These are phyloP conservation scores for Microtus californicus DNA, from an alignment of 2,797 vertebrate genomes.

Conservation along the genomic window DNA sequence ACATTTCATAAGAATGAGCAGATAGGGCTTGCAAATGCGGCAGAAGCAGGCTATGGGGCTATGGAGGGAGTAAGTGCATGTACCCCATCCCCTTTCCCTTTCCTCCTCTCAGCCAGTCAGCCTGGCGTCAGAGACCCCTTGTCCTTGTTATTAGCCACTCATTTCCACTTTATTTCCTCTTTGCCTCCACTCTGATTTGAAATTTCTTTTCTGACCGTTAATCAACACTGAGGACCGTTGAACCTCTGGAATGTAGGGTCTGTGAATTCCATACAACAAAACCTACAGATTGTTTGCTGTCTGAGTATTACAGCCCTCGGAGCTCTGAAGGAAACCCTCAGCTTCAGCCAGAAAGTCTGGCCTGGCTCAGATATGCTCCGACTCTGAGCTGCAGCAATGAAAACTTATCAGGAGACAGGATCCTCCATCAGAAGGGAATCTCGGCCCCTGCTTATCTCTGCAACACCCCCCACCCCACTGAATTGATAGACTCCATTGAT, in stretches of 20 bases:
- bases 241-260: not conserved
- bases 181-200: not conserved
- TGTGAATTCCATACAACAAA: not conserved
- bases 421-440: not conserved
- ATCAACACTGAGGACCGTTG: not conserved
- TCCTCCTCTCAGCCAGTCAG: not conserved
- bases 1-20: constrained; percentile 28
- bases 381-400: not conserved
- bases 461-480: not conserved
- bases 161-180: not conserved
- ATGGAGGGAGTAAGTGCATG: not conserved
- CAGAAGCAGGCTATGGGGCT: not conserved
- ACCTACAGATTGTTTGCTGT: not conserved
- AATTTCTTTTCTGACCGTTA: not conserved
- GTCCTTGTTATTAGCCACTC: not conserved
- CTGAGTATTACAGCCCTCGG: not conserved
- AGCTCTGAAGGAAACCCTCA: not conserved
- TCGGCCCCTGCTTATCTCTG: not conserved
- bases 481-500: not conserved
- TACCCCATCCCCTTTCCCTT: not conserved
- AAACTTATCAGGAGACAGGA: not conserved
- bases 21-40: not conserved
- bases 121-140: not conserved
- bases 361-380: not conserved
- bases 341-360: not conserved